Conservation (phyloP, 2,888 invertebrate species). For the Polia nebulosa region DNA sequence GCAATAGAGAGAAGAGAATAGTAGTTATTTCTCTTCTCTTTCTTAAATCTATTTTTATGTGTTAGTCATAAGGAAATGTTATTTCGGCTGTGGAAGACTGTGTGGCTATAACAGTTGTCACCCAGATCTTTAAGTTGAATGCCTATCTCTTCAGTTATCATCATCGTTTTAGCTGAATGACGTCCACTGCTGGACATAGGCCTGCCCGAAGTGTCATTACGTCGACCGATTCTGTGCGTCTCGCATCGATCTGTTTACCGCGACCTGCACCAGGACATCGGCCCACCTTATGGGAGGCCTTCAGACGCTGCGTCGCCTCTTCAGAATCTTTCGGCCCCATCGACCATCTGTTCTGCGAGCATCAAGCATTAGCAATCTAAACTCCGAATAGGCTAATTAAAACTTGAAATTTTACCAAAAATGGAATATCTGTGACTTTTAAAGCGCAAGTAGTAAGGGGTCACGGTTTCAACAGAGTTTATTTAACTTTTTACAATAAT, state of each 20-base stretch:
- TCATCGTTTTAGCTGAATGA: too few species aligned
- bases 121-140: conserved; percentile 41
- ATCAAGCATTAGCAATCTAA: too few species aligned
- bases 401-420: conserved; percentile 52
- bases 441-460: not conserved
- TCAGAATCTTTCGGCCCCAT: too few species aligned
- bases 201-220: too few species aligned
- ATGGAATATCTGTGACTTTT: conserved; percentile 19
- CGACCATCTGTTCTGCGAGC: too few species aligned
- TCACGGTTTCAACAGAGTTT: not conserved
- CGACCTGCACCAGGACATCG: too few species aligned
- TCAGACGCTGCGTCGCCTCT: too few species aligned
- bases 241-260: too few species aligned
- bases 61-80: conserved; percentile 36
- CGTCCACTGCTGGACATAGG: too few species aligned
- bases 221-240: too few species aligned
- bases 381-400: conserved; percentile 32
- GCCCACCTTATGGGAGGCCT: too few species aligned
- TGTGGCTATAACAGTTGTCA: conserved; percentile 17
- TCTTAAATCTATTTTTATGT: not conserved
- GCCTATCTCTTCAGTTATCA: conserved; percentile 13
- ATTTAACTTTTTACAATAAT: not conserved
- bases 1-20: not conserved
- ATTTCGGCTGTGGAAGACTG: conserved; percentile 31
- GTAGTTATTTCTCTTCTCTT: conserved; percentile 11